phyloP scores from a whole-genome alignment of 2,888 invertebrate genomes.

The Norana najaformis region DNA sequence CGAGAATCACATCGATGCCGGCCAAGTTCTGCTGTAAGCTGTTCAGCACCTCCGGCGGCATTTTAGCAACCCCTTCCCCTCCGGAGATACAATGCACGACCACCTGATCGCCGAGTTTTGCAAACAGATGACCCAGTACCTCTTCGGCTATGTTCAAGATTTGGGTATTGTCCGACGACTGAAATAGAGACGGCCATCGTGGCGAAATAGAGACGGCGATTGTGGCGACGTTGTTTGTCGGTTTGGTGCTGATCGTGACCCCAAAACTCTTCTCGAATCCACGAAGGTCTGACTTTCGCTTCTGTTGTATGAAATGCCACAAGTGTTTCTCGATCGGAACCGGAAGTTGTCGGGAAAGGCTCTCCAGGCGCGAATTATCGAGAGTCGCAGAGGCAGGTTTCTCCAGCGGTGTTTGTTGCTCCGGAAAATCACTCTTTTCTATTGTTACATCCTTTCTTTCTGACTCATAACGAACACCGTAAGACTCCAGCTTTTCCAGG shows the following conservation, averaged over 20 bases:
- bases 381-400: no score
- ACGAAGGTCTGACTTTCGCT: background rate
- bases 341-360: background rate
- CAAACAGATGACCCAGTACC: background rate
- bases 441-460: background rate
- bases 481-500: background rate
- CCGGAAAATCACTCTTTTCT: background rate
- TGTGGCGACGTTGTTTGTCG: background rate
- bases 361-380: background rate
- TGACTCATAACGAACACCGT: background rate
- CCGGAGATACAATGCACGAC: background rate
- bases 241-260: background rate
- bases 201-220: background rate
- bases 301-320: background rate
- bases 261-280: background rate
- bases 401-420: background rate
- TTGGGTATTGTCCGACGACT: background rate
- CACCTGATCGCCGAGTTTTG: background rate
- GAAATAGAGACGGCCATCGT: no score
- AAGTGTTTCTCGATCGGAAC: conserved; percentile 1
- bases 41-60: background rate
- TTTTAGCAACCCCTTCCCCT: background rate
- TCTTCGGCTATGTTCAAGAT: background rate
- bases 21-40: background rate
- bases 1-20: background rate